Conservation (phyloP, 2,113 vertebrate species). For the Cettia cetti region DNA sequence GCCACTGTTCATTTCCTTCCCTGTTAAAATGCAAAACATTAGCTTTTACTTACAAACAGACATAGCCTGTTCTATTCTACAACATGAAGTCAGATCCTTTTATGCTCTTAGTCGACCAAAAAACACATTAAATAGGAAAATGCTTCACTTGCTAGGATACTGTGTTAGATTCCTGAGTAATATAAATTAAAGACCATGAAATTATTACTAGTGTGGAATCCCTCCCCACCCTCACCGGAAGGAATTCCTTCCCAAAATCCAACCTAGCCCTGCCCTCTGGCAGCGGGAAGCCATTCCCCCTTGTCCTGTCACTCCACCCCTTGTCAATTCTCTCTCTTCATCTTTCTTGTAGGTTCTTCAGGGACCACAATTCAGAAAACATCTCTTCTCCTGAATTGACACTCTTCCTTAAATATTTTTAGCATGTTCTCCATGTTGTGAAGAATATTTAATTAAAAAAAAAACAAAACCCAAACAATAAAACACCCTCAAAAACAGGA, state of each 20-base stretch:
- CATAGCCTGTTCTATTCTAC: background rate
- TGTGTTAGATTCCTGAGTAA: background rate
- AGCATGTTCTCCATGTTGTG: background rate
- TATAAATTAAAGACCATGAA: background rate
- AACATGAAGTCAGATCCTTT: background rate
- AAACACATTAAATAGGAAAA: background rate
- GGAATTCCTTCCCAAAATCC: background rate
- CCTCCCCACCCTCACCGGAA: background rate
- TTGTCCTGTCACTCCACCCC: background rate
- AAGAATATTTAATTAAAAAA: background rate
- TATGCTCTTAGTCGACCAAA: background rate
- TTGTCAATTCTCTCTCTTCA: background rate
- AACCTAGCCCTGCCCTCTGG: background rate
- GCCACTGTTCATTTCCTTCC: constrained; percentile 19
- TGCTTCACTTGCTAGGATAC: background rate
- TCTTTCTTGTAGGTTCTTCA: background rate
- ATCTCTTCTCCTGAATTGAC: background rate
- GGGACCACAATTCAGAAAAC: background rate
- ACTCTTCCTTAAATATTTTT: background rate
- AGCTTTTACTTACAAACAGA: background rate
- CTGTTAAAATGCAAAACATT: constrained; percentile 34
- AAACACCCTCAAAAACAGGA: background rate
- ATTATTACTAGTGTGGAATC: background rate
- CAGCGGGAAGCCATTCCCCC: background rate
- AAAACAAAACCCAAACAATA: too few species aligned